Percentiles rank a stretch among this genome's conserved stretches.
Evolutionary conservation across 2,797 vertebrate genomes (phyloP).

Genomic region (Knipowitschia caucasica): DNA sequence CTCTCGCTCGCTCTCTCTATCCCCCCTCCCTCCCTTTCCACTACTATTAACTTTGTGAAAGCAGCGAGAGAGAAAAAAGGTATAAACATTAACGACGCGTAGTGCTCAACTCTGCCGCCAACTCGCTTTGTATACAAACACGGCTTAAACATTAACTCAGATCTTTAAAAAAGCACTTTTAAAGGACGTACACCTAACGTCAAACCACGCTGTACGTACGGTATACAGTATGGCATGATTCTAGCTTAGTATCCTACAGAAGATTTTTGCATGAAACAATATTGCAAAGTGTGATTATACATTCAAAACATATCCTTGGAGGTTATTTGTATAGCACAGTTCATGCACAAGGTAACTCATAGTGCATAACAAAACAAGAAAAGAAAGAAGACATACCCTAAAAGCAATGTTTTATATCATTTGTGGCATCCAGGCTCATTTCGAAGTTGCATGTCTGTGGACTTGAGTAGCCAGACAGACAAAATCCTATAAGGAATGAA

Average conservation of each 20-base stretch:
- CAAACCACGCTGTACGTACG: not conserved
- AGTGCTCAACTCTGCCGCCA: slow-evolving; percentile 21
- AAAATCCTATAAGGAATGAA: slow-evolving; percentile 23
- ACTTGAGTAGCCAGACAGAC: slow-evolving; percentile 9
- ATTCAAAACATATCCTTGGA: no score
- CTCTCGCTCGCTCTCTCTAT: slow-evolving; percentile 33
- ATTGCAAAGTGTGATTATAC: no score
- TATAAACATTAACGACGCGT: slow-evolving; percentile 56
- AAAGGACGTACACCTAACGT: not conserved
- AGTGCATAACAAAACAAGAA: no score
- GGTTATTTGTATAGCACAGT: no score
- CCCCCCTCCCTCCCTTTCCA: slow-evolving; percentile 28
- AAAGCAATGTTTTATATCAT: no score
- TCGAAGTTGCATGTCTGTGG: not conserved
- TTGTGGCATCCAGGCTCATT: no score
- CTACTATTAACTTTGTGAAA: slow-evolving; percentile 68
- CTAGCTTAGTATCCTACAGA: no score
- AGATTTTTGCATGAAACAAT: no score
- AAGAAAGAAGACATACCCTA: no score
- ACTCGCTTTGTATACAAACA: slow-evolving; percentile 25
- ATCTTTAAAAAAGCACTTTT: not conserved
- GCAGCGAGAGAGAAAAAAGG: slow-evolving; percentile 43
- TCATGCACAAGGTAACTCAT: no score
- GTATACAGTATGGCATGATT: not conserved
- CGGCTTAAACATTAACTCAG: slow-evolving; percentile 14